Conservation (phyloP, 2,888 invertebrate species). For the Campoplex capitator region DNA sequence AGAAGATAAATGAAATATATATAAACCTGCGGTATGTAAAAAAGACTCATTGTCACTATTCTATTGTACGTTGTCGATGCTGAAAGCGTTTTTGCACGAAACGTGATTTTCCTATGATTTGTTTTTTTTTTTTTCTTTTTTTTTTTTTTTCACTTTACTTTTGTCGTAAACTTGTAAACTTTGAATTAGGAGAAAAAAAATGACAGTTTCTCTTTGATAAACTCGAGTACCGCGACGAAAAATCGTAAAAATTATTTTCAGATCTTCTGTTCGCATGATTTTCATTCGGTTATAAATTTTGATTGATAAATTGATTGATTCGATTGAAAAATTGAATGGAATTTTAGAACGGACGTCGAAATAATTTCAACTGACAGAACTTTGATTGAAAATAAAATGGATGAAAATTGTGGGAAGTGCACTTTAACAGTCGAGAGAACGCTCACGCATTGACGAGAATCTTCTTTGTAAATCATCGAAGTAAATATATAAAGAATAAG, state of each 20-base stretch:
- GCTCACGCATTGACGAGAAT: slow-evolving; percentile 5
- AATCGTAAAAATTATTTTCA: background rate
- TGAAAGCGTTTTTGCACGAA: background rate
- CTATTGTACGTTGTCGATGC: background rate
- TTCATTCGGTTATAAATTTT: too few relatives aligned
- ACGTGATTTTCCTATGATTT: background rate
- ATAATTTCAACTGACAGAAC: background rate
- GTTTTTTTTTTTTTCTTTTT: background rate
- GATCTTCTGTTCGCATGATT: too few relatives aligned
- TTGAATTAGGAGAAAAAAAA: background rate
- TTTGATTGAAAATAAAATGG: background rate
- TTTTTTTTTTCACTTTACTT: background rate
- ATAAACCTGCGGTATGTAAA: background rate
- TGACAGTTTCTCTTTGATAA: background rate
- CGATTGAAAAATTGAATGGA: background rate
- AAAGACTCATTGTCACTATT: slow-evolving; percentile 7
- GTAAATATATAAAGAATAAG: slow-evolving; percentile 21
- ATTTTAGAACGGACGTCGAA: background rate
- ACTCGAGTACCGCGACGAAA: background rate
- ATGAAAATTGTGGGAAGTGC: slow-evolving; percentile 7
- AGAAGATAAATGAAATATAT: slow-evolving; percentile 39
- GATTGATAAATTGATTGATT: too few relatives aligned
- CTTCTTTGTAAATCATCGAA: slow-evolving; percentile 9
- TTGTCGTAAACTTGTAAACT: background rate
- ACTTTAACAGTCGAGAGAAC: background rate